Percentiles rank a stretch among this genome's conserved stretches.
phyloP scores from a whole-genome alignment of 2,113 vertebrate genomes.

The Peromyscus maniculatus region DNA sequence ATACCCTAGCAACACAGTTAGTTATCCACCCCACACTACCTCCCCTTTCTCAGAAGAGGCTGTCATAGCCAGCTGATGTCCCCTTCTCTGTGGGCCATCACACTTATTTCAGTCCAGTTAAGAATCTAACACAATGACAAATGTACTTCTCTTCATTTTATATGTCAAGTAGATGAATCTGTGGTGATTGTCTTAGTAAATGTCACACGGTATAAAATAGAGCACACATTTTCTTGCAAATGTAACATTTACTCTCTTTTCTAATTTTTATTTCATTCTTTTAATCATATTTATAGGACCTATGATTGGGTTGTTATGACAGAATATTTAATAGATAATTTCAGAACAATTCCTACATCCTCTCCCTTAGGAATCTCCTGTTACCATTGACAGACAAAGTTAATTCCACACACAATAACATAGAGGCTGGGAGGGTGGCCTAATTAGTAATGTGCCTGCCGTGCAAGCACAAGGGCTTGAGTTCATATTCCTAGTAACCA shows the following conservation, averaged over 20 bases:
- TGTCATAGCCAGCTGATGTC: no score
- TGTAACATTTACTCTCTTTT: neutral
- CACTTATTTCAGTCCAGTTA: neutral
- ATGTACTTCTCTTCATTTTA: neutral
- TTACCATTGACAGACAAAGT: neutral
- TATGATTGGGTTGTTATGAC: neutral
- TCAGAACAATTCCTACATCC: neutral
- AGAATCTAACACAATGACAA: neutral
- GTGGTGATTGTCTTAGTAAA: neutral
- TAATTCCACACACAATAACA: neutral
- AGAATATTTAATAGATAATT: neutral
- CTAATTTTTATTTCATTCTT: neutral
- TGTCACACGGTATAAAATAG: neutral
- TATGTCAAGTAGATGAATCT: neutral
- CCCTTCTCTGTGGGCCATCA: neutral
- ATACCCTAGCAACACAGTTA: neutral
- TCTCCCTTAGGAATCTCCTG: neutral
- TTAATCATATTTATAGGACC: neutral
- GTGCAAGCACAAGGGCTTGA: neutral
- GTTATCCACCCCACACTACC: neutral
- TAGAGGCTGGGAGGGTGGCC: neutral
- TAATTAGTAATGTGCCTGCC: neutral
- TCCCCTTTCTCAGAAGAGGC: neutral
- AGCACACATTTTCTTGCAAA: neutral
- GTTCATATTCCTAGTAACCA: neutral